Base-by-base conservation (phyloP, 2,888 invertebrate genomes). In the Aporophyla lueneburgensis region DNA sequence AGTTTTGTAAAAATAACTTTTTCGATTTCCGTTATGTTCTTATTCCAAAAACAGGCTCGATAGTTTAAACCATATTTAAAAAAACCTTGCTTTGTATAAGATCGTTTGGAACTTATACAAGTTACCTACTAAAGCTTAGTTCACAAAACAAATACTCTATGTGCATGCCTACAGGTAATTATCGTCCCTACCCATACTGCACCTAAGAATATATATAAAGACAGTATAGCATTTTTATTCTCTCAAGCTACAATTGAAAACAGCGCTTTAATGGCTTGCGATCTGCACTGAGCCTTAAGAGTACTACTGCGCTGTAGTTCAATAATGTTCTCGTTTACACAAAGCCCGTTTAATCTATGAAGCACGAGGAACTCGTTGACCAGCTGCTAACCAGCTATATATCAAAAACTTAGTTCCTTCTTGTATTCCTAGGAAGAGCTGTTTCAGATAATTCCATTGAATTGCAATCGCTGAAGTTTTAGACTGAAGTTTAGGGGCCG, bases 331-430 rank as follows among this genome's bases (percentile, higher is more conserved):
- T 65, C 14, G 68, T 78, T 71, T 51, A 43, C 59, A 71, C 81
- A 85, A 84, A 84, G 73, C 81, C 66, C 43, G 71, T 76, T 81
- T 83, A 85, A 77, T 83, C 77, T 81, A 33, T 24, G 24, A 71
- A 53, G 21, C 74, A 19, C 59, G 53, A 72, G 61, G 14, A 77
- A n/a, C 69, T 67, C 33, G 27, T 61, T 73, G 68, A 61, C 68
- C 68, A 85, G 68, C 82, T 83, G 85, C 53, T 53, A 63, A 71
- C 71, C 49, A 73, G 56, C 49, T 58, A 59, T 85, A 85, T 68
- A 81, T 85, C 74, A 74, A 68, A 69, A 74, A 73, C 77, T 53
- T 77, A 83, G 56, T 81, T 81, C 61, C 53, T 49, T 40, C 59
- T 73, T 49, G 76, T 68, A 68, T 77, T 70, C 66, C 72, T 61